Evolutionary conservation across 2,113 vertebrate genomes (phyloP), one percentile per base, ranked within the genome.

Genomic region (Phalacrocorax carbo): DNA sequence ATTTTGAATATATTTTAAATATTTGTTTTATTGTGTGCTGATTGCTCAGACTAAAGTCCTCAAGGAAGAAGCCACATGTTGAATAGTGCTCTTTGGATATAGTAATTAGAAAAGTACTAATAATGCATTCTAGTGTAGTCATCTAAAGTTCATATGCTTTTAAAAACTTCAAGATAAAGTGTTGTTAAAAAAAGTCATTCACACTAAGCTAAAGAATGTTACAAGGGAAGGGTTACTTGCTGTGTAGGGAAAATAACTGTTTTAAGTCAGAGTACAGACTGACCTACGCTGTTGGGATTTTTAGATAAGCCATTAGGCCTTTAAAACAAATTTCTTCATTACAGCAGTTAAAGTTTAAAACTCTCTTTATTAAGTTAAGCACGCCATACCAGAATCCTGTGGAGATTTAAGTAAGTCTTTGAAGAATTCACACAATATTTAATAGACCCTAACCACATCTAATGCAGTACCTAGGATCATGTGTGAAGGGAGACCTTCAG

Each of bases 31-130:
- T n/a, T 75, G 61, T 38, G 66, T 6, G 3, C 18, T 62, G 51
- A 90, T 26, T 57, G 40, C 49, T 85, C 75, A 77, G 32, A 71
- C 20, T 46, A 3, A 86, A 81, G 40, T 61, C 40, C 55, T 80
- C 40, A 69, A 69, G 19, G 44, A 49, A 91, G 48, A 71, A 90
- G 38, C 4, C 38, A 49, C 48, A 77, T 3, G 3, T 29, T 72
- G n/a, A 72, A 10, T 3, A 69, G 10, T 15, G 25, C 8, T 62
- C 32, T 62, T 44, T 1, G 2, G 21, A n/a, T 14, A 48, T 0
- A 83, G 54, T 20, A 65, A 46, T 69, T 17, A 52, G 22, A 61
- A 84, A 44, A 87, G 61, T 20, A 81, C 10, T 52, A 72, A 6
- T 34, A 55, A 61, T 38, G 38, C 7, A 69, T n/a, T 42, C 54